Conservation (phyloP, 2,113 vertebrate species). For the Pelmatolapia mariae region DNA sequence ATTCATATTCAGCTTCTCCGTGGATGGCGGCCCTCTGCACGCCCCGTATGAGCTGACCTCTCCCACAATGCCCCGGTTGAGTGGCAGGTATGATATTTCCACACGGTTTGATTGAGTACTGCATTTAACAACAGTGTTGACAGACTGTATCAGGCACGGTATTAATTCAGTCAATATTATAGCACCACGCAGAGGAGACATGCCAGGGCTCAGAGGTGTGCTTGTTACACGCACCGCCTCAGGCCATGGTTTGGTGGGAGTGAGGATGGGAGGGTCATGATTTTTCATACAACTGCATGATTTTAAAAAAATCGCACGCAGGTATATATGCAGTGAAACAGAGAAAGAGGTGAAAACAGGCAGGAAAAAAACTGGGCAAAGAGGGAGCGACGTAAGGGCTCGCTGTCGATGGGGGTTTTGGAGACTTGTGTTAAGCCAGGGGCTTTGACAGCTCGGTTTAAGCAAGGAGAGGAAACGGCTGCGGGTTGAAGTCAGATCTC, state of each 20-base stretch:
- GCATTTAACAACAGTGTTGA: slow-evolving; percentile 28
- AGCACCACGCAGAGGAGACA: not conserved
- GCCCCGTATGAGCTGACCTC: not conserved
- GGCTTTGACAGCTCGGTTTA: slow-evolving; percentile 57
- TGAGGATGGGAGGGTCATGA: not conserved
- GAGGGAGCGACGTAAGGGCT: slow-evolving; percentile 4
- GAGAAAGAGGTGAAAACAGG: not conserved
- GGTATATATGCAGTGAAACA: not conserved
- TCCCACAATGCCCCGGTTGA: slow-evolving; percentile 33
- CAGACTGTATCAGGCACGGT: slow-evolving; percentile 12
- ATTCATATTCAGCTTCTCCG: not conserved
- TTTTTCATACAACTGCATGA: not conserved
- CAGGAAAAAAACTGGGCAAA: not conserved
- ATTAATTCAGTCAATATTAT: slow-evolving; percentile 19
- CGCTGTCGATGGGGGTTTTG: slow-evolving; percentile 40
- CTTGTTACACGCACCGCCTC: not conserved
- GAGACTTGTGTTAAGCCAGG: slow-evolving; percentile 42
- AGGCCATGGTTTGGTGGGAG: not conserved
- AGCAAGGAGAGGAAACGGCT: slow-evolving; percentile 32
- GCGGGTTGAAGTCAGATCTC: slow-evolving; percentile 51
- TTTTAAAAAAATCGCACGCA: not conserved
- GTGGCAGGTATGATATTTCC: slow-evolving; percentile 56
- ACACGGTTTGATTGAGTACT: slow-evolving; percentile 22
- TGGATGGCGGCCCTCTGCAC: not conserved
- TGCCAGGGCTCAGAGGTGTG: not conserved